Evolutionary conservation across 2,888 invertebrate genomes (phyloP), one percentile per base, ranked within the genome.

Genomic region (Chalcis sispes): DNA sequence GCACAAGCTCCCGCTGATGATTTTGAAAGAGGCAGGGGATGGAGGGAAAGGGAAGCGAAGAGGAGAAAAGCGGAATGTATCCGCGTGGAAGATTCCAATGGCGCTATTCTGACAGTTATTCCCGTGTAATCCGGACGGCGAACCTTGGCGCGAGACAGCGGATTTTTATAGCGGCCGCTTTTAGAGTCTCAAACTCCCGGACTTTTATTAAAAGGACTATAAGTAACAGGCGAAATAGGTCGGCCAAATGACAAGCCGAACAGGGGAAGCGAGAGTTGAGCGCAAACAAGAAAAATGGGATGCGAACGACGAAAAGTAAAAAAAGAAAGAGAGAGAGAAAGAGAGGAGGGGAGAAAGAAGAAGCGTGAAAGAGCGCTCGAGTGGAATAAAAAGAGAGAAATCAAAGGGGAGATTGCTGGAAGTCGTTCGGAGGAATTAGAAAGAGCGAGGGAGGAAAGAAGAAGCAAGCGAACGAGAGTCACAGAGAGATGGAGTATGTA

Each of bases 131-230:
- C 61, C 54, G 59, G 66, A 20, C 67, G 36, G 59, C 59, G 58
- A 72, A 58, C 27, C 52, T 73, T 59, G 54, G 18, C 27, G 36
- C 42, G 61, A 40, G 32, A 50, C 72, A 50, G 32, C 54, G 4
- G 61, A 67, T 73, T 73, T 73, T 73, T 73, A 67, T 73, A 73
- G 73, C 61, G 20, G 32, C 50, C 42, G 54, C 67, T 73, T 73
- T 67, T 67, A 61, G n/a, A n/a, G 72, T 56, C 56, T 15, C 54
- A 13, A 36, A 62, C 18, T 59, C 67, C 64, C 72, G 42, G 65
- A 71, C 72, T 77, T 77, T 77, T 77, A 72, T 72, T 72, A 72
- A 61, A 72, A 77, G 67, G 76, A 72, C 72, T 72, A 69, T 72
- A 67, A 72, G 72, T 58, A 69, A 72, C 72, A 65, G 48, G 48